phyloP scores from a whole-genome alignment of 2,888 invertebrate species.

The Zele albiditarsus region DNA sequence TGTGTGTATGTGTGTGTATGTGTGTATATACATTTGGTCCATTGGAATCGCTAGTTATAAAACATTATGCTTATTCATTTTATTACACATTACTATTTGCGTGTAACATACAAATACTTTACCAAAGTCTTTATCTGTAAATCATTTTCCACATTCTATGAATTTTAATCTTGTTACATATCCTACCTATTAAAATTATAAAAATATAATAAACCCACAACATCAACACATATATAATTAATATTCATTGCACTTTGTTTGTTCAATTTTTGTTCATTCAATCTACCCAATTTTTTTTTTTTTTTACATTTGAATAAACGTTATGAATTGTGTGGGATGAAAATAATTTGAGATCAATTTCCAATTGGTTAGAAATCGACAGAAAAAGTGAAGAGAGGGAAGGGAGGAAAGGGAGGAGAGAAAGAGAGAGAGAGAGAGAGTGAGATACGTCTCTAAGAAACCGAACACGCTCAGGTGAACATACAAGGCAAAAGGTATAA shows the following conservation, averaged over 20 bases:
- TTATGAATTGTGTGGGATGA: background rate
- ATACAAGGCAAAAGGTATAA: constrained; percentile 65
- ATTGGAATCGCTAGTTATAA: constrained; percentile 38
- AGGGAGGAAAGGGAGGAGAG: background rate
- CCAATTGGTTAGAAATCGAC: background rate
- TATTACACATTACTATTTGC: constrained; percentile 8
- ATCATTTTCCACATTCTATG: too few relatives aligned
- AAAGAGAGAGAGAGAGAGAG: too few relatives aligned
- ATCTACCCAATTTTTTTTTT: too few relatives aligned
- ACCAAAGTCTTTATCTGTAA: background rate
- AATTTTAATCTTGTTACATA: too few relatives aligned
- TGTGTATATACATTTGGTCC: constrained; percentile 40
- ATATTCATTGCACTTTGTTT: background rate
- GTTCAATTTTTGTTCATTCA: background rate
- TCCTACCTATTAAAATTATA: too few relatives aligned
- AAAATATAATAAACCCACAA: too few relatives aligned
- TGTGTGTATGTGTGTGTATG: background rate
- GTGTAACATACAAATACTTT: constrained; percentile 10
- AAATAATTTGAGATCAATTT: background rate
- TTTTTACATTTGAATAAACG: too few relatives aligned
- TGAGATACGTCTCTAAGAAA: constrained; percentile 53
- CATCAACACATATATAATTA: too few relatives aligned
- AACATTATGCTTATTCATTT: too few relatives aligned
- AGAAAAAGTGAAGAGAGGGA: background rate
- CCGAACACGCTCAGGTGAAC: constrained; percentile 61